Evolutionary conservation across 2,113 vertebrate genomes (phyloP).

Genomic region (Pterocles burchelli): DNA sequence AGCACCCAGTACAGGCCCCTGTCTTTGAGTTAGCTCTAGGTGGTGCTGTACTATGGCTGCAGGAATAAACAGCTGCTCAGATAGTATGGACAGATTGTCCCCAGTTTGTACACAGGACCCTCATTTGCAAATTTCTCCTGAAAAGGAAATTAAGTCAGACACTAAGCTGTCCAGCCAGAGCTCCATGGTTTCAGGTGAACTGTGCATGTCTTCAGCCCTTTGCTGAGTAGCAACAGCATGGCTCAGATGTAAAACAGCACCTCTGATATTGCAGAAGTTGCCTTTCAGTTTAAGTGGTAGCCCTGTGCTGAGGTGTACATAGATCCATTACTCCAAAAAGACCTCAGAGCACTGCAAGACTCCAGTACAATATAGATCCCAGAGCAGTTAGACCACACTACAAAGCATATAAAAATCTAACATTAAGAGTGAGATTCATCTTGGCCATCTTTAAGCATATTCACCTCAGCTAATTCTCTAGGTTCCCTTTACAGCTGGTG

Average conservation of each 20-base stretch:
- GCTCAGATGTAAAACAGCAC: background rate
- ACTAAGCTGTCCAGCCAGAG: background rate
- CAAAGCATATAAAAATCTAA: background rate
- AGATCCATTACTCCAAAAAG: background rate
- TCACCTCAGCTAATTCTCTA: background rate
- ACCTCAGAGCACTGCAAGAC: background rate
- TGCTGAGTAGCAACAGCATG: background rate
- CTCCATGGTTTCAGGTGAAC: background rate
- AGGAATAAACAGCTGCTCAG: background rate
- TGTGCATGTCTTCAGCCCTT: background rate
- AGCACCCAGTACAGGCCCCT: background rate
- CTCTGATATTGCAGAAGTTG: background rate
- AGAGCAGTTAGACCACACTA: background rate
- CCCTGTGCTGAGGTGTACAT: no score
- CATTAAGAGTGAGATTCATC: background rate
- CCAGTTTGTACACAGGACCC: background rate
- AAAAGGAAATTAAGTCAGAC: background rate
- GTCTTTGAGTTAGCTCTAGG: constrained; percentile 1
- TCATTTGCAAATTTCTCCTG: constrained; percentile 12
- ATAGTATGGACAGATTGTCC: background rate
- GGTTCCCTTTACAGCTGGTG: background rate
- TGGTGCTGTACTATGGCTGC: background rate
- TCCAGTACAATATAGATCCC: background rate
- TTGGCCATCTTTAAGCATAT: background rate
- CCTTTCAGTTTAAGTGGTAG: background rate